Conservation (phyloP, 2,888 invertebrate species). For the Heterodera filipjevi region DNA sequence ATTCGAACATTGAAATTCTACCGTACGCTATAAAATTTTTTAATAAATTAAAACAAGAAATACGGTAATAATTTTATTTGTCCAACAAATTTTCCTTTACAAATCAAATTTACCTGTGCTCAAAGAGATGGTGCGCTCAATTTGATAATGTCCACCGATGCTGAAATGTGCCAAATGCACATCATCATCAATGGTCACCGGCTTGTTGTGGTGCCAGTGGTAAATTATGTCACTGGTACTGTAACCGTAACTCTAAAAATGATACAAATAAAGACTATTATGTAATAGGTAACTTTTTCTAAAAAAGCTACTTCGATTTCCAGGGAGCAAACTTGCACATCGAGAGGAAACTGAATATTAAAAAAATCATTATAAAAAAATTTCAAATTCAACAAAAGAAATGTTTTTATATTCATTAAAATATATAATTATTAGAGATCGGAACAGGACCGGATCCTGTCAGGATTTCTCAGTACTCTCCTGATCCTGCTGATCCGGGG, state of each 20-base stretch:
- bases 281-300: not conserved
- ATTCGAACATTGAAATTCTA: too few relatives aligned
- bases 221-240: slow-evolving; percentile 65
- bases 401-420: too few relatives aligned
- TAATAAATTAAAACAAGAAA: too few relatives aligned
- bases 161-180: slow-evolving; percentile 66
- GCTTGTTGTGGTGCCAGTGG: slow-evolving; percentile 62
- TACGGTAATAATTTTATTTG: too few relatives aligned
- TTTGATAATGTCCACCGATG: slow-evolving; percentile 61
- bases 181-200: slow-evolving; percentile 64
- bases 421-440: too few relatives aligned
- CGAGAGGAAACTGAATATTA: slow-evolving; percentile 59
- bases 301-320: slow-evolving; percentile 57
- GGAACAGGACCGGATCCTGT: too few relatives aligned
- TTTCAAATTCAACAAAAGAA: not conserved
- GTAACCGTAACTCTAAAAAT: slow-evolving; percentile 64
- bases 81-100: too few relatives aligned
- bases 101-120: slow-evolving; percentile 59
- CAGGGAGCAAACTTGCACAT: slow-evolving; percentile 61
- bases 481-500: too few relatives aligned
- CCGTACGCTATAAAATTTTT: too few relatives aligned
- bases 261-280: not conserved
- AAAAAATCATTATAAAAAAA: not conserved
- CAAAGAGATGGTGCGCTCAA: slow-evolving; percentile 63
- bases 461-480: too few relatives aligned